These are phyloP conservation scores for Parnassius glacialis DNA, from an alignment of 2,888 invertebrate genomes.

Conservation along the genomic window DNA sequence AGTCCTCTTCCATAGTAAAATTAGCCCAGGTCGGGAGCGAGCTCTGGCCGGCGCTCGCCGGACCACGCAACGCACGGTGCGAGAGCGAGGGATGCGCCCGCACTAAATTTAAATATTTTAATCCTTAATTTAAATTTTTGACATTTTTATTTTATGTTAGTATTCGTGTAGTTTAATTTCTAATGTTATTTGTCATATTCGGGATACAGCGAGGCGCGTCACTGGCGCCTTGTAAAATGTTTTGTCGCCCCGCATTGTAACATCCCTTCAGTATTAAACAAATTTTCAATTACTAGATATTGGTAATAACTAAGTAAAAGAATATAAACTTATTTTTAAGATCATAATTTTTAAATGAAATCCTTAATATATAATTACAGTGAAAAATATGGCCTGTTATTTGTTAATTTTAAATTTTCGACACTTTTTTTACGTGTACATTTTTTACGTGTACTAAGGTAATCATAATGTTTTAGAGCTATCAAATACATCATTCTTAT, in stretches of 20 bases:
- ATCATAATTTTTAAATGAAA: too few species aligned
- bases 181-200: conserved; percentile 80
- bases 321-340: too few species aligned
- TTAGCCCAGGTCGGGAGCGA: conserved; percentile 33
- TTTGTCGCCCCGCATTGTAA: conserved; percentile 15
- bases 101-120: conserved; percentile 82
- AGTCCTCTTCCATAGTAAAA: conserved; percentile 41
- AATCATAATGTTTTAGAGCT: too few species aligned
- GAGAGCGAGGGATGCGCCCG: conserved; percentile 65
- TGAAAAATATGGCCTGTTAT: too few species aligned
- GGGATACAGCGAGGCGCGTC: conserved; percentile 60
- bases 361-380: too few species aligned
- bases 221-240: conserved; percentile 58
- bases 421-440: too few species aligned
- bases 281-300: too few species aligned
- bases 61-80: conserved; percentile 32
- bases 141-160: conserved; percentile 81
- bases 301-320: too few species aligned
- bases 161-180: conserved; percentile 79
- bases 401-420: too few species aligned
- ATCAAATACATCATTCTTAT: too few species aligned
- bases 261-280: not conserved
- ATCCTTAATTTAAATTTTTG: conserved; percentile 82
- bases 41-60: conserved; percentile 42
- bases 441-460: too few species aligned